Conservation (phyloP, 2,113 vertebrate genomes). For the Pygoscelis adeliae region DNA sequence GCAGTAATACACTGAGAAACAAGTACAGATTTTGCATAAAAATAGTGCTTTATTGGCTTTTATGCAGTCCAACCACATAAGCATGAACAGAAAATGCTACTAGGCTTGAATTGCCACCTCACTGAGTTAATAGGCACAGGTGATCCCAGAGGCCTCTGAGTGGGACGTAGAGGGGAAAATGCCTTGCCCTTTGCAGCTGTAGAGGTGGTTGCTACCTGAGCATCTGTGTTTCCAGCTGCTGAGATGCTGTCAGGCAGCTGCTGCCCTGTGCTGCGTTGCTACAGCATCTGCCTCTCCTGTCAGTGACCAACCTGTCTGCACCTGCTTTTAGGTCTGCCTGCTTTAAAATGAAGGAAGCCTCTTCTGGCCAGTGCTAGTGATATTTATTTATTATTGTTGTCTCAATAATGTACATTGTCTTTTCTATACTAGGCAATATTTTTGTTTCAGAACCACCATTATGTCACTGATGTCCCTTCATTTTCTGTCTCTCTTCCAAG, state of each 20-base stretch:
- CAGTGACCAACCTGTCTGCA: not conserved
- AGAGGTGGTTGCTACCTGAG: not conserved
- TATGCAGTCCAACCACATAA: not conserved
- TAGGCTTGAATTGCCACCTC: not conserved
- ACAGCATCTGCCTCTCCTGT: not conserved
- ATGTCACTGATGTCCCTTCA: not conserved
- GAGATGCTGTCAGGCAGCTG: not conserved
- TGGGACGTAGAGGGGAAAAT: not conserved
- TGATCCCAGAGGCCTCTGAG: not conserved
- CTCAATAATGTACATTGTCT: not conserved
- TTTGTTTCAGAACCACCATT: not conserved
- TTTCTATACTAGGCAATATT: not conserved
- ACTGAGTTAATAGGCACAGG: not conserved
- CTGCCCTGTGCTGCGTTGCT: not conserved
- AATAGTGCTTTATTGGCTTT: not conserved
- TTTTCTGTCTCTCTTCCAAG: not conserved
- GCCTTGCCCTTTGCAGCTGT: not conserved
- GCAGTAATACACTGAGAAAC: not conserved
- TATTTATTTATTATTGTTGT: not conserved
- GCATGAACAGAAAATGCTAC: not conserved
- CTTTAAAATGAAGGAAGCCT: not conserved
- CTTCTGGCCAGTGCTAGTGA: not conserved
- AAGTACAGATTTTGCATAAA: not conserved
- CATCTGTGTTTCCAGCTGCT: not conserved
- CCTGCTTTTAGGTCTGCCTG: not conserved